Evolutionary conservation across 2,888 invertebrate genomes (phyloP).

Genomic region (Chrysolina americana): DNA sequence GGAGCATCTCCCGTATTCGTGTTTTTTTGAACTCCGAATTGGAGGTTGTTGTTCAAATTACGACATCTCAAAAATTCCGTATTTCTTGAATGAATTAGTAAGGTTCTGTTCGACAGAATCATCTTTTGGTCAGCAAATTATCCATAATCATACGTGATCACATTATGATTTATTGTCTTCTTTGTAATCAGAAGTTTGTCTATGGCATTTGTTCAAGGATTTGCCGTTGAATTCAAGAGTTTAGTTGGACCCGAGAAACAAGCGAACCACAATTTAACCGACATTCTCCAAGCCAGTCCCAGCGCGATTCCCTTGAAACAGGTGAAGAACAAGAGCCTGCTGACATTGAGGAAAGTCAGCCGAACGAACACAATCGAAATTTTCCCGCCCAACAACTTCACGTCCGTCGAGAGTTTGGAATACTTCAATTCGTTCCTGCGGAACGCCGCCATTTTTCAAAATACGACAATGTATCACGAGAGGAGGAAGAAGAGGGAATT

Average conservation of each 20-base stretch:
- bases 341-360: neutral
- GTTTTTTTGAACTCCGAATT: too few relatives aligned
- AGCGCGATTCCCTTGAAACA: neutral
- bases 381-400: constrained; percentile 3
- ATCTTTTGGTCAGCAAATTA: too few relatives aligned
- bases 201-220: neutral
- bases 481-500: constrained; percentile 45
- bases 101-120: too few relatives aligned
- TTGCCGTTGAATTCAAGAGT: constrained; percentile 10
- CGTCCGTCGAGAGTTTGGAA: constrained; percentile 17
- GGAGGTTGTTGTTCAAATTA: too few relatives aligned
- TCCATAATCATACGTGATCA: too few relatives aligned
- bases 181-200: neutral
- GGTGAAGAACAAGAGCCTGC: constrained; percentile 5
- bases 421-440: constrained; percentile 21
- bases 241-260: neutral
- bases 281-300: neutral
- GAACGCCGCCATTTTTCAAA: constrained; percentile 8
- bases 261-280: neutral
- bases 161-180: too few relatives aligned
- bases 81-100: too few relatives aligned
- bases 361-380: constrained; percentile 7
- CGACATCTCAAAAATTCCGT: too few relatives aligned
- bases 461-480: neutral
- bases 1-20: too few relatives aligned